Conservation (phyloP, 2,888 invertebrate genomes). For the Drosophila prolongata region DNA sequence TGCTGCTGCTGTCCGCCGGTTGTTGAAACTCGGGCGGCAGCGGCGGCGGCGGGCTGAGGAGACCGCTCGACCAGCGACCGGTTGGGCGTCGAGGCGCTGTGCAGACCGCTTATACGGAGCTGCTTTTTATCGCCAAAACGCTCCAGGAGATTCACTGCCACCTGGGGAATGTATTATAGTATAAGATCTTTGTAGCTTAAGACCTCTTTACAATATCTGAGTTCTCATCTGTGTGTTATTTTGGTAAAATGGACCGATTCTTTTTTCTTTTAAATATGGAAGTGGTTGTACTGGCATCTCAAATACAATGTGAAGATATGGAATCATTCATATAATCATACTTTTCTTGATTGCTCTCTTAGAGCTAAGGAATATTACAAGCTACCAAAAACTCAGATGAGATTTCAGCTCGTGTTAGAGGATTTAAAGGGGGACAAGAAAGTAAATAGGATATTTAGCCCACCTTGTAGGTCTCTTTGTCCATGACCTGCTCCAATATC, state of each 20-base stretch:
- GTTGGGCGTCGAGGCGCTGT: slow-evolving; percentile 18
- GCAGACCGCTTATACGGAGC: slow-evolving; percentile 44
- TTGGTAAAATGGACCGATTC: too few relatives aligned
- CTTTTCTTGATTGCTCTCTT: too few relatives aligned
- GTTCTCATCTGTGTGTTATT: neutral
- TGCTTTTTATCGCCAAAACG: slow-evolving; percentile 82
- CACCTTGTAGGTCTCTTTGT: slow-evolving; percentile 98
- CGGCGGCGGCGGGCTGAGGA: slow-evolving; percentile 14
- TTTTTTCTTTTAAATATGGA: too few relatives aligned
- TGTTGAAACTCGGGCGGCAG: slow-evolving; percentile 3
- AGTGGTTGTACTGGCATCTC: too few relatives aligned
- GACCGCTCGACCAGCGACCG: slow-evolving; percentile 21
- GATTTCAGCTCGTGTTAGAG: too few relatives aligned
- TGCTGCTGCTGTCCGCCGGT: slow-evolving; percentile 9
- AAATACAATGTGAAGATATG: too few relatives aligned
- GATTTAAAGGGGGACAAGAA: too few relatives aligned
- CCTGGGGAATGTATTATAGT: slow-evolving; percentile 52
- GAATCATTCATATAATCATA: too few relatives aligned
- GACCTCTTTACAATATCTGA: neutral
- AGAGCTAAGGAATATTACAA: too few relatives aligned
- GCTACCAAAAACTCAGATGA: too few relatives aligned
- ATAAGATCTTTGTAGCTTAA: neutral
- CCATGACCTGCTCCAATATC: slow-evolving; percentile 97
- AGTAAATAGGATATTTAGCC: neutral
- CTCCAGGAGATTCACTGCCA: slow-evolving; percentile 83